Conservation (phyloP, 2,888 invertebrate species). For the Diarsia dahlii region DNA sequence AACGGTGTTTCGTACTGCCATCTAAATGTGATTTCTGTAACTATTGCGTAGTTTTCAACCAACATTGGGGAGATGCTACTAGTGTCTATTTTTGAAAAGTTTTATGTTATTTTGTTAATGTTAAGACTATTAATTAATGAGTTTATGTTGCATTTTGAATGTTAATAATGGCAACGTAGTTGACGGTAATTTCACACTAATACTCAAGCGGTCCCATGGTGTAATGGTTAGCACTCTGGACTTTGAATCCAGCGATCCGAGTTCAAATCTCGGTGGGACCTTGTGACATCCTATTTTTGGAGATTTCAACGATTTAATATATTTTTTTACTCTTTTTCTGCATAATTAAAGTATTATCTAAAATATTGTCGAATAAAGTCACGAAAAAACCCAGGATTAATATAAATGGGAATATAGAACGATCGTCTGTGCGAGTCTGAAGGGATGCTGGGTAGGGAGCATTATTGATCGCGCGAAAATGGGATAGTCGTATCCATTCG, state of each 20-base stretch:
- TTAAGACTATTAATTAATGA: too few relatives aligned
- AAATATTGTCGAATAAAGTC: background rate
- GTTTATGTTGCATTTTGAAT: background rate
- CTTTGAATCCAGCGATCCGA: slow-evolving; percentile 91
- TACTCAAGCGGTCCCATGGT: slow-evolving; percentile 86
- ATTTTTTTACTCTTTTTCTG: slow-evolving; percentile 9
- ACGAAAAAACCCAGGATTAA: background rate
- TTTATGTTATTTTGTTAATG: too few relatives aligned
- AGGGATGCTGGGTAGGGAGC: slow-evolving; percentile 91
- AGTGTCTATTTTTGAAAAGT: too few relatives aligned
- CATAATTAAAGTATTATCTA: slow-evolving; percentile 9
- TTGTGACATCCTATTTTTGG: slow-evolving; percentile 42
- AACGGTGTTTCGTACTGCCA: slow-evolving; percentile 43
- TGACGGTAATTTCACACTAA: slow-evolving; percentile 57
- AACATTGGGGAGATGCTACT: background rate
- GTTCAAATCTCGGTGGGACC: slow-evolving; percentile 91
- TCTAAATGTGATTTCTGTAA: slow-evolving; percentile 33
- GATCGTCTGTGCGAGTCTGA: slow-evolving; percentile 81
- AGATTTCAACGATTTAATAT: slow-evolving; percentile 12
- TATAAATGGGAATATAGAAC: slow-evolving; percentile 55
- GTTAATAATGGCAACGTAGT: slow-evolving; percentile 20
- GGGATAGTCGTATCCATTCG: slow-evolving; percentile 89
- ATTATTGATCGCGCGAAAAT: slow-evolving; percentile 91
- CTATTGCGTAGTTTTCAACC: background rate
- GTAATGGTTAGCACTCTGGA: slow-evolving; percentile 92